phyloP scores from a whole-genome alignment of 2,797 vertebrate genomes.

The Pangasius mekongensis region DNA sequence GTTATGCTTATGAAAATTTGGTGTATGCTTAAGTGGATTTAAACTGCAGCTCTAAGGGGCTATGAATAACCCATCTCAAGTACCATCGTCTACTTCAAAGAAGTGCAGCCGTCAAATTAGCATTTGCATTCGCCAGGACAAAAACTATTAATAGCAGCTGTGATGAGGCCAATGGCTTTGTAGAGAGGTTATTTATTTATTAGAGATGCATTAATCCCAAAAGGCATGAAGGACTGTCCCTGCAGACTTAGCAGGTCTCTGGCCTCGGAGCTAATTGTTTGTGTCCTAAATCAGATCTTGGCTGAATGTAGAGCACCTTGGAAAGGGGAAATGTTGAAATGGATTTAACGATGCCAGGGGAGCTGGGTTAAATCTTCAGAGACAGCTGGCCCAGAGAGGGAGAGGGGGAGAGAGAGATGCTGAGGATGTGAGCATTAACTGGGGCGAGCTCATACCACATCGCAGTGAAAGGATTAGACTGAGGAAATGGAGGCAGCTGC shows the following conservation, averaged over 20 bases:
- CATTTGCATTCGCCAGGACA: constrained; percentile 67
- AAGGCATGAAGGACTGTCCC: constrained; percentile 37
- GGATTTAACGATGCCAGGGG: constrained; percentile 49
- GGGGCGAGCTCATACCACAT: constrained; percentile 56
- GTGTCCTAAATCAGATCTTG: constrained; percentile 61
- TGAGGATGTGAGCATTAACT: constrained; percentile 60
- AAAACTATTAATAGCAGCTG: constrained; percentile 72
- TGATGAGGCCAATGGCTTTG: constrained; percentile 53
- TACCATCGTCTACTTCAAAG: constrained; percentile 77
- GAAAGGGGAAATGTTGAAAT: constrained; percentile 47
- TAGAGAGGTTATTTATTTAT: constrained; percentile 55
- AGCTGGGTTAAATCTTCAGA: constrained; percentile 57
- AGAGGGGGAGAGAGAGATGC: constrained; percentile 47
- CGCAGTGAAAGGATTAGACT: constrained; percentile 58
- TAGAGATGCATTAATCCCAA: constrained; percentile 56
- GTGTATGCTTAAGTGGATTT: constrained; percentile 70
- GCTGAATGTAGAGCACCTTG: constrained; percentile 59
- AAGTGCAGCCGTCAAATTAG: constrained; percentile 73
- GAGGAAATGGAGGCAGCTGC: constrained; percentile 56
- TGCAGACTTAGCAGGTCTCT: constrained; percentile 39
- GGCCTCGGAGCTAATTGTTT: constrained; percentile 52
- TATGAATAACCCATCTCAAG: constrained; percentile 78
- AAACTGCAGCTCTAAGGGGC: constrained; percentile 65
- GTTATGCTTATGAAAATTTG: constrained; percentile 53
- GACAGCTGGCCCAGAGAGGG: constrained; percentile 38